Percentiles rank a stretch among this genome's conserved stretches.
Conservation (phyloP, 2,888 invertebrate species). For the Endotricha flammealis region DNA sequence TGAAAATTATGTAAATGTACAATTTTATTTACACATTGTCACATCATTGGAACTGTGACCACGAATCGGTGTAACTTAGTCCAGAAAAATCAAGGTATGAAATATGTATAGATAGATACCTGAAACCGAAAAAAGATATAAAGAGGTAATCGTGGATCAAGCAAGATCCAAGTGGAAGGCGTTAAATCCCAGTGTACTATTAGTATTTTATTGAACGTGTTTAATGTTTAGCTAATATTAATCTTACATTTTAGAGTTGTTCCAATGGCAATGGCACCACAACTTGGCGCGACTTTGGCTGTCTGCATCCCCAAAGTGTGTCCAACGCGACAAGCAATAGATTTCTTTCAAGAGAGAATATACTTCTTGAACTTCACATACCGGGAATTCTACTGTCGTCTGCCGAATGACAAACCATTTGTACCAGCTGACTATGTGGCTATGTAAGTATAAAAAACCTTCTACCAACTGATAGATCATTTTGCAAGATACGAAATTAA, state of each 20-base stretch:
- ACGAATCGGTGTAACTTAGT: too few species aligned
- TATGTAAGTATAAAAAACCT: slow-evolving; percentile 34
- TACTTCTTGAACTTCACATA: slow-evolving; percentile 32
- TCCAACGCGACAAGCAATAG: slow-evolving; percentile 31
- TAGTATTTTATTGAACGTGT: background rate
- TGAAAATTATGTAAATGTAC: too few species aligned
- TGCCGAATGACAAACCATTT: slow-evolving; percentile 49
- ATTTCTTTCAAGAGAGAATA: slow-evolving; percentile 27
- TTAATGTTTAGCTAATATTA: background rate
- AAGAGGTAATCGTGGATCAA: too few species aligned
- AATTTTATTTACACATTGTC: too few species aligned
- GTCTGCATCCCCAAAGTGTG: slow-evolving; percentile 47
- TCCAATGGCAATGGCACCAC: slow-evolving; percentile 21
- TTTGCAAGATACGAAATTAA: too few species aligned
- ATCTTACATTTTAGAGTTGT: slow-evolving; percentile 27
- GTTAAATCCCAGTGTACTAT: background rate
- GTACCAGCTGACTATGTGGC: slow-evolving; percentile 44
- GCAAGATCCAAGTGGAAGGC: background rate
- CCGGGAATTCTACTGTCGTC: slow-evolving; percentile 40
- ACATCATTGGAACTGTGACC: too few species aligned
- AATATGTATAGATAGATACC: too few species aligned
- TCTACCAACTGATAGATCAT: too few species aligned
- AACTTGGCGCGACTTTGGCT: slow-evolving; percentile 23
- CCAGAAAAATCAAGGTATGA: too few species aligned
- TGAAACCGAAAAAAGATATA: too few species aligned